These are phyloP conservation scores for Diachrysia chrysitis DNA, from an alignment of 2,888 invertebrate genomes.

Conservation along the genomic window DNA sequence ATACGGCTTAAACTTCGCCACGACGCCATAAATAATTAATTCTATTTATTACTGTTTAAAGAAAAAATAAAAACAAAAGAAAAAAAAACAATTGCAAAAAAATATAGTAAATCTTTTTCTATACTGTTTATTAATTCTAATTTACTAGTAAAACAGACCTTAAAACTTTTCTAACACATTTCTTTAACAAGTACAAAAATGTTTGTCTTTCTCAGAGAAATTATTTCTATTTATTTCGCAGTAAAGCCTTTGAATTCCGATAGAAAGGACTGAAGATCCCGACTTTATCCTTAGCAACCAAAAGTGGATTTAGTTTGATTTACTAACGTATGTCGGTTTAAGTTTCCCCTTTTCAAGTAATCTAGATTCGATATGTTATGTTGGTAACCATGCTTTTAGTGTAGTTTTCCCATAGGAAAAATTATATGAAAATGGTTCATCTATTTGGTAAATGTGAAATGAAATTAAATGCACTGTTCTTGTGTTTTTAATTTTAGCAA, in stretches of 20 bases:
- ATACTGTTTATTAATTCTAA: too few species aligned
- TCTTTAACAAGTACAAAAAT: slow-evolving; percentile 26
- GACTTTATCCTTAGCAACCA: slow-evolving; percentile 66
- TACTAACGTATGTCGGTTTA: slow-evolving; percentile 63
- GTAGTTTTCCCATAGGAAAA: background rate
- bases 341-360: slow-evolving; percentile 47
- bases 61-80: too few species aligned
- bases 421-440: background rate
- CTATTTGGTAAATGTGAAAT: background rate
- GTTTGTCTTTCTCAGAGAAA: slow-evolving; percentile 48
- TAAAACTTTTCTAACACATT: slow-evolving; percentile 10
- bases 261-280: slow-evolving; percentile 63
- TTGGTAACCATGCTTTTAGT: slow-evolving; percentile 9
- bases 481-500: too few species aligned
- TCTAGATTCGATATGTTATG: slow-evolving; percentile 28
- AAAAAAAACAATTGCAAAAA: too few species aligned
- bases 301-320: slow-evolving; percentile 73
- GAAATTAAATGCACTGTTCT: background rate
- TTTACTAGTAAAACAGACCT: too few species aligned
- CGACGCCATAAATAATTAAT: too few species aligned
- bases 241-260: slow-evolving; percentile 69
- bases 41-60: too few species aligned
- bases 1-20: too few species aligned
- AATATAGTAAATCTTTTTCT: too few species aligned
- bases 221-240: slow-evolving; percentile 66